Evolutionary conservation across 2,888 invertebrate genomes (phyloP).

Genomic region (Coremacera marginata): DNA sequence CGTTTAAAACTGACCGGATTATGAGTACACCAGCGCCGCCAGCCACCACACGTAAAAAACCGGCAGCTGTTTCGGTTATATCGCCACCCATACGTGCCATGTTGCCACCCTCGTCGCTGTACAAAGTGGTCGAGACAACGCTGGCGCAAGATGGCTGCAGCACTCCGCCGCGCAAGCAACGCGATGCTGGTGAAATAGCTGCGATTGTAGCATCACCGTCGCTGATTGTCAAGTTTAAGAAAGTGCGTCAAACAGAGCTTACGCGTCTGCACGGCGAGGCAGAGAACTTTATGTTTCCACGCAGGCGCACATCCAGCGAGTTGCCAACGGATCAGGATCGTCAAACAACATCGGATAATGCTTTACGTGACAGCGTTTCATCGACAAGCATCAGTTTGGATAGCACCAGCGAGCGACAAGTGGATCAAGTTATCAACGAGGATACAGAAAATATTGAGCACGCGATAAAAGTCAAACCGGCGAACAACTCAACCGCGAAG

Average conservation of each 20-base stretch:
- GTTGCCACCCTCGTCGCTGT: slow-evolving; percentile 64
- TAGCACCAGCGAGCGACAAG: slow-evolving; percentile 34
- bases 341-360: slow-evolving; percentile 69
- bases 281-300: slow-evolving; percentile 88
- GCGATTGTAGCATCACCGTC: slow-evolving; percentile 63
- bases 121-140: slow-evolving; percentile 64
- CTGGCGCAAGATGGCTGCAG: slow-evolving; percentile 51
- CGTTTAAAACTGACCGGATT: slow-evolving; percentile 42
- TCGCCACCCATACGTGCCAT: slow-evolving; percentile 66
- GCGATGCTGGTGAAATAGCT: slow-evolving; percentile 45
- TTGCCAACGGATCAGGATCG: slow-evolving; percentile 71
- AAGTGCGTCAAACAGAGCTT: slow-evolving; percentile 80
- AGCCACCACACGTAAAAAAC: slow-evolving; percentile 52
- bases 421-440: slow-evolving; percentile 15
- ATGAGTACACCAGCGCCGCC: slow-evolving; percentile 46
- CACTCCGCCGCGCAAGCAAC: slow-evolving; percentile 49
- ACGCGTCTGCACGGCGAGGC: slow-evolving; percentile 86
- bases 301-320: slow-evolving; percentile 66
- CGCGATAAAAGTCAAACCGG: not conserved
- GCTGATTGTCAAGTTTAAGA: slow-evolving; percentile 81
- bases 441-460: not conserved
- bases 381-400: slow-evolving; percentile 43
- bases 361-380: slow-evolving; percentile 57
- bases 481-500: slow-evolving; percentile 30
- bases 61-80: slow-evolving; percentile 48